phyloP scores from a whole-genome alignment of 2,113 vertebrate genomes.

The Elanoides forficatus region DNA sequence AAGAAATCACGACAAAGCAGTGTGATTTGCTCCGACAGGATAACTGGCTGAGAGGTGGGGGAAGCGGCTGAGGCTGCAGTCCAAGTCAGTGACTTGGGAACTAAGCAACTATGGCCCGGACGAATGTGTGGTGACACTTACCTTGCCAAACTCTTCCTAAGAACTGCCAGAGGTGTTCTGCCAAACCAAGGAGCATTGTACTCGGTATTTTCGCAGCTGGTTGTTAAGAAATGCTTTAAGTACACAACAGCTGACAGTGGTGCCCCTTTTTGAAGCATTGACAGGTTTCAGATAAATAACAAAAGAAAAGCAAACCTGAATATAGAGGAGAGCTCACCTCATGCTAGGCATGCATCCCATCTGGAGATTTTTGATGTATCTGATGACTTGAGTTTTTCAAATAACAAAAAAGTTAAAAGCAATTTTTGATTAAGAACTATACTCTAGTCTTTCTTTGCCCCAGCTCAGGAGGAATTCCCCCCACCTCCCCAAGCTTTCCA shows the following conservation, averaged over 20 bases:
- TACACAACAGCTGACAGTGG: background rate
- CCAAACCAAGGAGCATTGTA: accelerated
- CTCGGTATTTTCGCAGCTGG: accelerated
- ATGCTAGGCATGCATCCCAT: background rate
- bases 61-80: background rate
- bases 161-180: background rate
- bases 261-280: background rate
- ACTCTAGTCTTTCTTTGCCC: background rate
- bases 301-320: background rate
- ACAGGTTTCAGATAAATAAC: background rate
- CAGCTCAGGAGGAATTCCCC: background rate
- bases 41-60: accelerated
- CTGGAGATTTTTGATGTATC: background rate
- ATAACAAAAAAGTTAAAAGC: background rate
- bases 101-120: accelerated
- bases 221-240: background rate
- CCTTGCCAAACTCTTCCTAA: background rate
- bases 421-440: background rate
- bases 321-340: background rate
- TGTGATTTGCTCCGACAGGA: background rate
- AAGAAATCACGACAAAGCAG: accelerated
- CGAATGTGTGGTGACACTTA: background rate
- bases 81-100: background rate
- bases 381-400: background rate
- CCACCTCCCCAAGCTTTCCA: background rate